A percentile compares a stretch with the other conserved stretches of the same genome.
Conservation (phyloP, 1,140 invertebrate species). For the Drosophila bocki region DNA sequence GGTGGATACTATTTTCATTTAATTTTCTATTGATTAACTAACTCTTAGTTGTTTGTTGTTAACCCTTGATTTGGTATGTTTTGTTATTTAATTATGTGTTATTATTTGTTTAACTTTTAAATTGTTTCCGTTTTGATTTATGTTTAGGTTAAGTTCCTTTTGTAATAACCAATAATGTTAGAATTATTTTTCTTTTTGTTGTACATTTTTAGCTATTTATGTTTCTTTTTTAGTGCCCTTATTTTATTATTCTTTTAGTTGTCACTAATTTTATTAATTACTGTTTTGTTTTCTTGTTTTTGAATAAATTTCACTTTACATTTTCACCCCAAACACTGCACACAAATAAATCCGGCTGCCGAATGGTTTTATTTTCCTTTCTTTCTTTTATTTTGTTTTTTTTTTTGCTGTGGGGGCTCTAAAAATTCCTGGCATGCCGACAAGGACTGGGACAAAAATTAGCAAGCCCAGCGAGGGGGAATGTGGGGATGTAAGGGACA, state of each 20-base stretch:
- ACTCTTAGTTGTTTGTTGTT: conserved; percentile 17
- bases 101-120: conserved; percentile 13
- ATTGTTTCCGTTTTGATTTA: conserved; percentile 6
- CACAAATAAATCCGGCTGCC: conserved; percentile 58
- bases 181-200: background rate
- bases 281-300: conserved; percentile 28
- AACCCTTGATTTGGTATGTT: background rate
- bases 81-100: conserved; percentile 10
- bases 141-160: conserved; percentile 25
- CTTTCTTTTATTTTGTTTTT: background rate
- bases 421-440: conserved; percentile 74
- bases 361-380: conserved; percentile 41
- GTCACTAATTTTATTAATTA: conserved; percentile 23
- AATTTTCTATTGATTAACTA: conserved; percentile 36
- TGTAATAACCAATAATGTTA: background rate
- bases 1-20: conserved; percentile 42
- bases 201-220: background rate
- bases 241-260: background rate
- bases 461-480: conserved; percentile 53
- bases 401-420: conserved; percentile 44
- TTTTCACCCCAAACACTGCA: conserved; percentile 13
- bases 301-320: conserved; percentile 52
- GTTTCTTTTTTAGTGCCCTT: conserved; percentile 1
- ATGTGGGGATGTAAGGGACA: background rate
- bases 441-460: conserved; percentile 71